These are phyloP conservation scores for Hiodon tergisus DNA, from an alignment of 2,113 vertebrate species.

Conservation along the genomic window DNA sequence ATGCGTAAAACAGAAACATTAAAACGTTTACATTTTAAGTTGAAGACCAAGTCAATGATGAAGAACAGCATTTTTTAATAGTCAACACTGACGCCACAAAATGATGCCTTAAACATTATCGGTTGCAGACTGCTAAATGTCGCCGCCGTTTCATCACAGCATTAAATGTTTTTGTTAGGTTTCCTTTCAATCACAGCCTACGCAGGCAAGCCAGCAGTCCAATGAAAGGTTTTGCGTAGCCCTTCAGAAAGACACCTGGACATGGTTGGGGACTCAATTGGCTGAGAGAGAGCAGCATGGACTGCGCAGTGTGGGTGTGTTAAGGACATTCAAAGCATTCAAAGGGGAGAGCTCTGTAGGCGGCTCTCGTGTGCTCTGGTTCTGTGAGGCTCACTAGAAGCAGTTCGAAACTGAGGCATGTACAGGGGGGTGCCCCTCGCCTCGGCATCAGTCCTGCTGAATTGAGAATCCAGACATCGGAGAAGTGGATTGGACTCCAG, in stretches of 20 bases:
- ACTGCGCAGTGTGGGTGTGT: neutral
- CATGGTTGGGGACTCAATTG: neutral
- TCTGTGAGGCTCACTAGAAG: slow-evolving; percentile 46
- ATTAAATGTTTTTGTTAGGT: neutral
- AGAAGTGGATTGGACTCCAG: slow-evolving; percentile 22
- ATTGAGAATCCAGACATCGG: slow-evolving; percentile 31
- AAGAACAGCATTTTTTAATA: no score
- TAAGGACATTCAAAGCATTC: slow-evolving; percentile 20
- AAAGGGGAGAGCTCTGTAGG: slow-evolving; percentile 11
- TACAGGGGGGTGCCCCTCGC: slow-evolving; percentile 63
- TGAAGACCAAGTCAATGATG: neutral
- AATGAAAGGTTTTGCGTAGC: neutral
- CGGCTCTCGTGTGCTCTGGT: slow-evolving; percentile 38
- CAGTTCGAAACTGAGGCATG: slow-evolving; percentile 78
- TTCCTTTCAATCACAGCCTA: no score
- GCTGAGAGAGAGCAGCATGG: slow-evolving; percentile 9
- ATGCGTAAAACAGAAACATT: neutral
- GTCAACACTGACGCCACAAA: no score
- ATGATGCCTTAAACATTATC: no score
- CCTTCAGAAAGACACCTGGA: slow-evolving; percentile 7
- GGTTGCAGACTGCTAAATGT: no score
- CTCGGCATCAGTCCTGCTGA: slow-evolving; percentile 16
- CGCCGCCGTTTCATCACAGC: no score
- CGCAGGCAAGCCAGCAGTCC: neutral
- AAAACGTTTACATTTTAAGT: slow-evolving; percentile 15